These are phyloP conservation scores for Aphaenogaster floridana DNA, from an alignment of 1,140 invertebrate species.

Conservation along the genomic window DNA sequence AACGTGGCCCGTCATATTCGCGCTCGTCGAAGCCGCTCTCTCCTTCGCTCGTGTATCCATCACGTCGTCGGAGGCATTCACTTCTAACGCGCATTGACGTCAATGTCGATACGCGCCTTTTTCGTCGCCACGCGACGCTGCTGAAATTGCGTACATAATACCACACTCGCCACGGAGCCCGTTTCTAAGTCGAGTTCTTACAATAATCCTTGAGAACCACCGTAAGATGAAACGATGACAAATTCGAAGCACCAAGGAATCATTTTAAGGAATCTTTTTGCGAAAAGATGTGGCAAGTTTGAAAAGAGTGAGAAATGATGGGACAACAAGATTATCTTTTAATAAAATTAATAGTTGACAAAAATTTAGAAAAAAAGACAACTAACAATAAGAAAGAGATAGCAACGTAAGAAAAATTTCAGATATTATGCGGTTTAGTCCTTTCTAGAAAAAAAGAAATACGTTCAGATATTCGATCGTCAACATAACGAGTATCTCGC, in stretches of 20 bases:
- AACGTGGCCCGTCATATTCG: slow-evolving; percentile 4
- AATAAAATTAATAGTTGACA: background rate
- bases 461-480: background rate
- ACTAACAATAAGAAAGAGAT: background rate
- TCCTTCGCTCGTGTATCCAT: background rate
- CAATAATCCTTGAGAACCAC: background rate
- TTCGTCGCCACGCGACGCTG: slow-evolving; percentile 1
- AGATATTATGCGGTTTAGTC: background rate
- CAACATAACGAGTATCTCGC: background rate
- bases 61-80: slow-evolving; percentile 39
- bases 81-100: slow-evolving; percentile 24
- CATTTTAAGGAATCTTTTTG: background rate
- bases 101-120: slow-evolving; percentile 38
- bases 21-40: background rate
- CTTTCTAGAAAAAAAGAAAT: background rate
- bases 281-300: background rate
- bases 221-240: background rate
- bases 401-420: background rate
- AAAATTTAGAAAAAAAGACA: background rate
- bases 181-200: slow-evolving; percentile 21
- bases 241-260: background rate
- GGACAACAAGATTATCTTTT: background rate
- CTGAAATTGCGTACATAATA: slow-evolving; percentile 29
- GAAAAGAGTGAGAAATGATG: background rate
- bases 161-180: background rate